Evolutionary conservation across 2,888 invertebrate genomes (phyloP).

Genomic region (Thera obeliscata): DNA sequence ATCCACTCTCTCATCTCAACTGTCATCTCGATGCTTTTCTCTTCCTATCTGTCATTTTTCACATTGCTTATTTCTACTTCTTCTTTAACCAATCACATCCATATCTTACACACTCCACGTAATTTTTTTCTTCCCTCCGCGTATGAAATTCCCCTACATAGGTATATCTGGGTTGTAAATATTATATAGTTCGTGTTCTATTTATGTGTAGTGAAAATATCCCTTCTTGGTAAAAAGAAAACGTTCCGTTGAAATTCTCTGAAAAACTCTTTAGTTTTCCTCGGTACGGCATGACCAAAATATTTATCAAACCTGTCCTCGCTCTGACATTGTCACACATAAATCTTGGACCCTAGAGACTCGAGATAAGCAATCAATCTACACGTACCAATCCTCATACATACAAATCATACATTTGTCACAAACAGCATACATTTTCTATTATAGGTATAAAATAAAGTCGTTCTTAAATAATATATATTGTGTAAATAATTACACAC

Average conservation of each 20-base stretch:
- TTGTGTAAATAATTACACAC: no score
- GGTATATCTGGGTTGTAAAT: no score
- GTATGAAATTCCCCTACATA: no score
- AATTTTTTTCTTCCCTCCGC: no score
- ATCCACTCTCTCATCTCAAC: no score
- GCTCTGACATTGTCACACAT: conserved; percentile 31
- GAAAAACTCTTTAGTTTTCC: conserved; percentile 9
- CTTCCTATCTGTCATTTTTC: no score
- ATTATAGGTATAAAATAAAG: no score
- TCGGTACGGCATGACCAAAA: conserved; percentile 22
- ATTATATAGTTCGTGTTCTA: not conserved
- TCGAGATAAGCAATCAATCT: conserved; percentile 45
- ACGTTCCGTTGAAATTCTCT: not conserved
- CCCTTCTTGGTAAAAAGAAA: not conserved
- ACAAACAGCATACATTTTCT: not conserved
- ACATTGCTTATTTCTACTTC: no score
- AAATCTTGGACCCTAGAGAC: conserved; percentile 33
- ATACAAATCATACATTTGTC: conserved; percentile 46
- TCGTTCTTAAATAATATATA: no score
- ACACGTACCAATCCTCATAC: conserved; percentile 37
- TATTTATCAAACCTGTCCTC: conserved; percentile 27
- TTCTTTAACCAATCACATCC: no score
- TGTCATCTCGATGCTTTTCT: no score
- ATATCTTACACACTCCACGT: no score
- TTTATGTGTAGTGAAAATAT: not conserved